Base-by-base conservation (phyloP, 2,797 vertebrate genomes). In the Neosilurus hyrtlii region DNA sequence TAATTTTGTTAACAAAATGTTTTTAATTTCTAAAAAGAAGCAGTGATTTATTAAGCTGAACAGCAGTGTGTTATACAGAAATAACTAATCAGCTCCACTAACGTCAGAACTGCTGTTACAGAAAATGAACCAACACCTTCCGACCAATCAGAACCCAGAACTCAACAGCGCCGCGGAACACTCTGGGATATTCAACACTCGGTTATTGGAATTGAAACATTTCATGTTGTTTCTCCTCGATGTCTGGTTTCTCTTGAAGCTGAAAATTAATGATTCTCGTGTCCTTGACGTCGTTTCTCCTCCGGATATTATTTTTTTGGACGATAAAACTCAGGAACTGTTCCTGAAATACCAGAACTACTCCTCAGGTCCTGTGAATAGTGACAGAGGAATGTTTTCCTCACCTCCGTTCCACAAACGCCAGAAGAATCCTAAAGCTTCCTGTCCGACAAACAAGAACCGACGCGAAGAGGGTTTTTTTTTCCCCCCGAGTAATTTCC, bases 371-470 rank as follows among this genome's bases (percentile, higher is more conserved):
- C 43, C 22, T 24, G 76, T 30, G 62, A 65, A 43, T 26, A 63
- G 59, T 7, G 15, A 30, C 43, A 0, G 59, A 79, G 37, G 62
- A 79, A 79, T 79, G 76, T 79, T 12, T 63, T 77, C 59, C 74
- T 77, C 59, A 77, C 57, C 74, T 62, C 57, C 18, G 24, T 24
- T 74, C 16, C 54, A 74, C 72, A 74, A 57, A 57, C 4, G 52
- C 74, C 74, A 14, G 74, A 76, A 35, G 74, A 76, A 76, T 18
- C 74, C 54, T 22, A 43, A 59, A 14, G 74, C 61, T 79, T 79
- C 76, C 76, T 79, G 76, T 65, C 43, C 18, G 61, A 79, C 51
- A 52, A 78, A 78, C 61, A 65, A 52, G 15, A 18, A 3, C 6
- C 51, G 37, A 24, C 61, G 14, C 75, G 18, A 49, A 43, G 43